Base-by-base conservation (phyloP, 2,113 vertebrate species). In the Otolemur garnettii region DNA sequence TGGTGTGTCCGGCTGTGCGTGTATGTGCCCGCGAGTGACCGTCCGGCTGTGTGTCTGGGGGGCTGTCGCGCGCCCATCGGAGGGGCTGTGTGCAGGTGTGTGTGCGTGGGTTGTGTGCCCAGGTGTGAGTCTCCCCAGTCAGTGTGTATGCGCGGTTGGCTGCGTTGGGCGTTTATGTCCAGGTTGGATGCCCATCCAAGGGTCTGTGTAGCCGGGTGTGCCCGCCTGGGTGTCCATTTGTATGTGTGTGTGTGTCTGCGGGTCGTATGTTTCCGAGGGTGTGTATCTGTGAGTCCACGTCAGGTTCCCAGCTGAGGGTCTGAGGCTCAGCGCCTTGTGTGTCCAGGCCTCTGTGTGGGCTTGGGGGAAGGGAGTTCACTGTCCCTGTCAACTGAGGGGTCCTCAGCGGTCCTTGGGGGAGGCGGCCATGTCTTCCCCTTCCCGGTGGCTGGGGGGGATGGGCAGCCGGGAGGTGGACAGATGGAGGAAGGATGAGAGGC, bases 21-120 rank as follows among this genome's bases (percentile, higher is more conserved):
- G 87, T 53, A 75, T 84, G 95, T 72, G 75, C 62, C 75, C 85
- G 53, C n/a, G 80, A 64, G 93, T 7, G 87, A 66, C 87, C 11
- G 92, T 88, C 88, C 85, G 88, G 38, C 83, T 50, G 96, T 79
- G 97, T 88, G 91, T 75, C 89, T 64, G 87, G 83, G 96, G 94
- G 94, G 95, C 96, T 93, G 95, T 68, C 81, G 94, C 79, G 87
- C 75, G 92, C 93, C 95, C 95, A 72, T 91, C 89, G 69, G 92
- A 97, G 96, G 96, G 94, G 96, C 96, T 91, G 97, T 94, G 95
- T 97, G 97, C 97, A 97, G 96, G 96, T 98, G 97, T 97, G 97
- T 96, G 97, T 94, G 97, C 97, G 97, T 97, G 97, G 97, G 97
- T 89, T 94, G 97, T 95, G 96, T 91, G 97, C 87, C 96, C 97